Percentiles rank a stretch among this genome's conserved stretches.
Conservation (phyloP, 2,888 invertebrate genomes). For the Plebejus melissa region DNA sequence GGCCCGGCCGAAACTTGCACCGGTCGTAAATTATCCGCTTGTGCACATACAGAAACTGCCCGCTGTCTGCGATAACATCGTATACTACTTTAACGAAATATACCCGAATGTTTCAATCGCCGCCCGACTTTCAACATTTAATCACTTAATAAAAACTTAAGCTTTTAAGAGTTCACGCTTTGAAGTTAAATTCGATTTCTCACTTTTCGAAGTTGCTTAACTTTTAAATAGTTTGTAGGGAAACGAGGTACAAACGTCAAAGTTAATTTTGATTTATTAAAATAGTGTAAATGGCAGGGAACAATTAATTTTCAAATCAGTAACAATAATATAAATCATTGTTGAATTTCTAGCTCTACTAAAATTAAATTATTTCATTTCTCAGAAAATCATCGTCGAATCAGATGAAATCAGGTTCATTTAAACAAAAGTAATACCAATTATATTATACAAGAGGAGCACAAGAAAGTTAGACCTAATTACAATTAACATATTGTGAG, state of each 20-base stretch:
- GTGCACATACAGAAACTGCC: not conserved
- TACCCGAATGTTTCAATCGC: not conserved
- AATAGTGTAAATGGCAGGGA: not conserved
- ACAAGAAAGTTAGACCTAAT: not conserved
- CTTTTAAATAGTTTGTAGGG: not conserved
- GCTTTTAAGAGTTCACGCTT: conserved; percentile 9
- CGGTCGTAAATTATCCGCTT: not conserved
- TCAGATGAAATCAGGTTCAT: not conserved
- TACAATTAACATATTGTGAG: not conserved
- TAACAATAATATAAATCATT: not conserved
- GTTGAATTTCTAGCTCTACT: no score
- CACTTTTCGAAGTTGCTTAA: not conserved
- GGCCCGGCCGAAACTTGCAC: not conserved
- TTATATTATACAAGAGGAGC: not conserved
- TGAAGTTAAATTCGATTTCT: conserved; percentile 11
- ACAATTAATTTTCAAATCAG: not conserved
- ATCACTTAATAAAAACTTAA: conserved; percentile 8
- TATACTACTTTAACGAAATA: not conserved
- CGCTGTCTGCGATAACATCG: not conserved
- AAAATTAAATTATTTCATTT: no score
- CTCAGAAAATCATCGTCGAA: no score
- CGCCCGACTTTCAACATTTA: not conserved
- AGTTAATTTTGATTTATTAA: not conserved
- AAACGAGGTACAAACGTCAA: not conserved
- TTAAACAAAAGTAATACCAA: not conserved